phyloP scores from a whole-genome alignment of 2,888 invertebrate species.

The Alviniconcha strummeri region DNA sequence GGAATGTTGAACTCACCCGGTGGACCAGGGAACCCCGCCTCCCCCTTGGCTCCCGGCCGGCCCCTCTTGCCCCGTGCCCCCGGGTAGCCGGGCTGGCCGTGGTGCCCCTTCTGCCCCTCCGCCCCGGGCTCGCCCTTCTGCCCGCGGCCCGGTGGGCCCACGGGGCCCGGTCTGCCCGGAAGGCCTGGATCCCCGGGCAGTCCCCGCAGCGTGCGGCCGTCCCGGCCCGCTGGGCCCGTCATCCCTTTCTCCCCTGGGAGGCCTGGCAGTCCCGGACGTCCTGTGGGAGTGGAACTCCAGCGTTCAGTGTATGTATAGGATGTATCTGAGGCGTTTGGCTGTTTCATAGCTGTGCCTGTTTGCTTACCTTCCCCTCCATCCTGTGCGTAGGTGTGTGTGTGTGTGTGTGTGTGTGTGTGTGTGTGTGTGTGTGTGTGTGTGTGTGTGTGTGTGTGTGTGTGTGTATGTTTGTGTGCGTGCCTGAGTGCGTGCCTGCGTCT shows the following conservation, averaged over 20 bases:
- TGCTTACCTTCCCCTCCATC: not conserved
- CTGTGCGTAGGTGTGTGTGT: not conserved
- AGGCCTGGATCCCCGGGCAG: not conserved
- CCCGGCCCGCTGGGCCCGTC: slow-evolving; percentile 18
- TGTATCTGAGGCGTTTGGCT: not conserved
- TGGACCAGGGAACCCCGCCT: slow-evolving; percentile 19
- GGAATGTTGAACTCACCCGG: not conserved
- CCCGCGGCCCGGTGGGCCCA: slow-evolving; percentile 21
- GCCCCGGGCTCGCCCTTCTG: slow-evolving; percentile 15
- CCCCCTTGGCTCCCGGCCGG: slow-evolving; percentile 8
- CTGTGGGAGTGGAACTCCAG: not conserved
- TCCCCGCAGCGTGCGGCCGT: slow-evolving; percentile 4
- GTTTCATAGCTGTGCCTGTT: not conserved
- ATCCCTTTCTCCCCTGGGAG: slow-evolving; percentile 31
- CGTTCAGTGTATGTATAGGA: not conserved
- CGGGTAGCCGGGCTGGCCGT: slow-evolving; percentile 20
- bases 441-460: not conserved
- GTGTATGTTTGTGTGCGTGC: not conserved
- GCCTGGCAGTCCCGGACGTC: slow-evolving; percentile 22
- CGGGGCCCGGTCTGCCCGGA: slow-evolving; percentile 22
- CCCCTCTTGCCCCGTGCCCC: slow-evolving; percentile 30
- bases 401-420: slow-evolving; percentile 1
- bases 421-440: slow-evolving; percentile 1
- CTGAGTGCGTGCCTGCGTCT: too few relatives aligned
- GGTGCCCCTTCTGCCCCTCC: slow-evolving; percentile 18